Conservation (phyloP, 2,797 vertebrate genomes). For the Todus mexicanus region DNA sequence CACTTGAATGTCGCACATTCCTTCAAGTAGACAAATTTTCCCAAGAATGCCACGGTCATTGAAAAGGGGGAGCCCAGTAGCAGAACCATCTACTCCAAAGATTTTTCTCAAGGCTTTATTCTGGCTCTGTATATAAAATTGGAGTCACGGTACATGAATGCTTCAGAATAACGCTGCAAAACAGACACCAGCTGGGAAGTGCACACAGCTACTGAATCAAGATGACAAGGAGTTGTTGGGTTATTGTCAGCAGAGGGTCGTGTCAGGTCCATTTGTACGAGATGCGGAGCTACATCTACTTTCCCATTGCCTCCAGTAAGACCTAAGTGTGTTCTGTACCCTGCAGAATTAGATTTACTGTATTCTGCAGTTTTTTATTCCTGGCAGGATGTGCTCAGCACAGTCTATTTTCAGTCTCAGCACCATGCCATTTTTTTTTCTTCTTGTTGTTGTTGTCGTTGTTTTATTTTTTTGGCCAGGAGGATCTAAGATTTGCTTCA, state of each 20-base stretch:
- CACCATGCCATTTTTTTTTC: no score
- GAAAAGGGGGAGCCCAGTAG: neutral
- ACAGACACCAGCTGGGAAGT: neutral
- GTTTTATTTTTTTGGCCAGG: neutral
- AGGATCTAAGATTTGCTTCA: neutral
- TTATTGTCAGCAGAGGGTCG: neutral
- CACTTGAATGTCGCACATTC: neutral
- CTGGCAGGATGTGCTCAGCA: neutral
- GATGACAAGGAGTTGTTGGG: neutral
- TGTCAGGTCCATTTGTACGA: neutral
- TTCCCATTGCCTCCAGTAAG: neutral
- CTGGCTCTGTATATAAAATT: neutral
- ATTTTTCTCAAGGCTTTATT: neutral
- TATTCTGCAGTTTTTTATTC: neutral
- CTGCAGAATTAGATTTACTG: neutral
- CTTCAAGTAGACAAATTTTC: neutral
- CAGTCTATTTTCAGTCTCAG: neutral
- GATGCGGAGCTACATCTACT: neutral
- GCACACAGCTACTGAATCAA: neutral
- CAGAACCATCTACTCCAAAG: neutral
- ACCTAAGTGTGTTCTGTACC: no score
- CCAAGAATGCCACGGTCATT: neutral
- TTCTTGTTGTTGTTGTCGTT: no score
- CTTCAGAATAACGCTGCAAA: neutral
- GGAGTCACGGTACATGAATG: neutral